These are phyloP conservation scores for Gari tellinella DNA, from an alignment of 2,888 invertebrate genomes.

Conservation along the genomic window DNA sequence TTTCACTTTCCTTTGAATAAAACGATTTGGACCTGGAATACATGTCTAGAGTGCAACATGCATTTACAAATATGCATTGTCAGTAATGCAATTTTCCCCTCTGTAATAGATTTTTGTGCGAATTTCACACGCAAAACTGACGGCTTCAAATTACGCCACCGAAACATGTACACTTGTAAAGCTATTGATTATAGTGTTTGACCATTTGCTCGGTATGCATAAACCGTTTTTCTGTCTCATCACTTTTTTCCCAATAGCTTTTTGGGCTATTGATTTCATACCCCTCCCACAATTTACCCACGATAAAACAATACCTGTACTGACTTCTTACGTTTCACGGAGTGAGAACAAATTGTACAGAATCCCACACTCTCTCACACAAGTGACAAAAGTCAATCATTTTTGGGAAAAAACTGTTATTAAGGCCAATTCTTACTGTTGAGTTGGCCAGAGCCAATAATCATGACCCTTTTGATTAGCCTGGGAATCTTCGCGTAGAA, in stretches of 20 bases:
- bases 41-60: no score
- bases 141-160: background rate
- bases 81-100: no score
- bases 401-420: slow-evolving; percentile 1
- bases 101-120: no score
- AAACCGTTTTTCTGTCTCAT: no score
- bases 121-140: no score
- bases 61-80: no score
- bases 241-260: background rate
- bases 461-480: slow-evolving; percentile 1
- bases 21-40: no score
- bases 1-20: no score
- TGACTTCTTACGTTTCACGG: slow-evolving; percentile 3
- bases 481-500: background rate
- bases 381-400: background rate
- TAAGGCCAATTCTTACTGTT: background rate
- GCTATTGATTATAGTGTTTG: no score
- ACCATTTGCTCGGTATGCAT: no score
- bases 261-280: background rate
- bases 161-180: background rate
- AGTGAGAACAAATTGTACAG: background rate
- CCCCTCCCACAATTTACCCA: no score
- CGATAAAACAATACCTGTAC: background rate
- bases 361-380: slow-evolving; percentile 4
- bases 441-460: no score